phyloP scores from a whole-genome alignment of 1,140 invertebrate species.

The Proctacanthus coquilletti region DNA sequence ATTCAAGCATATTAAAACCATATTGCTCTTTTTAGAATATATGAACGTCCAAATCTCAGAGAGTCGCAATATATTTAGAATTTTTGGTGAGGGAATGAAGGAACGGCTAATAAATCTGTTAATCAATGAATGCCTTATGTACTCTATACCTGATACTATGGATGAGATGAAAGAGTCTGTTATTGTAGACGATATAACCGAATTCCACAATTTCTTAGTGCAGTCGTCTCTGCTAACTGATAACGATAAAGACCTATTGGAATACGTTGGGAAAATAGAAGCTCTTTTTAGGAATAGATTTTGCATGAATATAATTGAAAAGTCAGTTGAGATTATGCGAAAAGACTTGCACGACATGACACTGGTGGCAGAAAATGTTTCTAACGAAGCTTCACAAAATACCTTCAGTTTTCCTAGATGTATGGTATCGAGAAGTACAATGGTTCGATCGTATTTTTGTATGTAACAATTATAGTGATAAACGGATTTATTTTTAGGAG shows the following conservation, averaged over 20 bases:
- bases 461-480: slow-evolving; percentile 4
- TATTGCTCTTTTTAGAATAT: slow-evolving; percentile 42
- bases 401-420: slow-evolving; percentile 37
- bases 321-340: slow-evolving; percentile 56
- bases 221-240: slow-evolving; percentile 28
- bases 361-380: slow-evolving; percentile 35
- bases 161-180: slow-evolving; percentile 47
- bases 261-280: slow-evolving; percentile 64
- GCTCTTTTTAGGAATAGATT: slow-evolving; percentile 63
- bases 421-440: slow-evolving; percentile 38
- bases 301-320: slow-evolving; percentile 51
- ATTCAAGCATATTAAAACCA: slow-evolving; percentile 39
- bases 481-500: slow-evolving; percentile 31
- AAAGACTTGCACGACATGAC: slow-evolving; percentile 67
- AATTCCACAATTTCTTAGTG: slow-evolving; percentile 48
- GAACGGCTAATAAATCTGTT: slow-evolving; percentile 46
- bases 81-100: slow-evolving; percentile 44
- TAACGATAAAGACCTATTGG: slow-evolving; percentile 35
- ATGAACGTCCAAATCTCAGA: slow-evolving; percentile 37
- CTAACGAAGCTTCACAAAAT: slow-evolving; percentile 17
- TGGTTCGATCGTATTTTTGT: too few species aligned
- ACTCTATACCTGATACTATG: slow-evolving; percentile 57
- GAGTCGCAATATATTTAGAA: slow-evolving; percentile 38
- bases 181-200: slow-evolving; percentile 43
- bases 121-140: slow-evolving; percentile 55